Evolutionary conservation across 1,140 invertebrate species (phyloP).

Genomic region (Drosophila ironensis): DNA sequence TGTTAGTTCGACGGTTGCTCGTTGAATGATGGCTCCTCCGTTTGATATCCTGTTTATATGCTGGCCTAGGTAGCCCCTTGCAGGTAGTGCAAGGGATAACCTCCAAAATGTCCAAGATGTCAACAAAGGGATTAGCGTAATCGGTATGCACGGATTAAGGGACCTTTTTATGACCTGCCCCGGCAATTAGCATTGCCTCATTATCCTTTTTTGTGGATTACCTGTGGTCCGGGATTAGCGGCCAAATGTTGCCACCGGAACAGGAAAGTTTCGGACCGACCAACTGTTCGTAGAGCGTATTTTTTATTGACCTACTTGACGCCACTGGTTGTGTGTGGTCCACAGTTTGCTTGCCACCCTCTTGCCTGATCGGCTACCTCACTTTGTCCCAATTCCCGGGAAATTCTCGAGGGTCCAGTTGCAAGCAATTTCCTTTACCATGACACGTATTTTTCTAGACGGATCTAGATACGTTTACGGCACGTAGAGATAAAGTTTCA

Average conservation of each 20-base stretch:
- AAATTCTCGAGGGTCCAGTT: conserved; percentile 16
- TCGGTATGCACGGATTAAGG: conserved; percentile 4
- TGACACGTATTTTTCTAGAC: background rate
- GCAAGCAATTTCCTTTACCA: background rate
- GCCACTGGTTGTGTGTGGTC: conserved; percentile 42
- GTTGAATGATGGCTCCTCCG: conserved; percentile 35
- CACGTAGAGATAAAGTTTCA: background rate
- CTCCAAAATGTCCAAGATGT: conserved; percentile 8
- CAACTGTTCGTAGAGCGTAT: background rate
- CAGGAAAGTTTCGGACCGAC: conserved; percentile 39
- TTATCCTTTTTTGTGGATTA: conserved; percentile 32
- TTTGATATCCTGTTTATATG: conserved; percentile 64
- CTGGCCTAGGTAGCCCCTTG: background rate
- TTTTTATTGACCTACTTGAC: conserved; percentile 62
- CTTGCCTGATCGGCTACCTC: background rate
- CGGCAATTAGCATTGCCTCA: conserved; percentile 30
- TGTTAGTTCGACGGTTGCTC: conserved; percentile 44
- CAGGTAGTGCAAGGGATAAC: conserved; percentile 41
- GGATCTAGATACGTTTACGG: background rate
- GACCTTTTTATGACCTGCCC: conserved; percentile 41
- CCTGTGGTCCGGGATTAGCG: conserved; percentile 21
- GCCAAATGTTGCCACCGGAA: conserved; percentile 46
- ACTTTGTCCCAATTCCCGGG: conserved; percentile 37
- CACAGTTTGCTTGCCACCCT: background rate
- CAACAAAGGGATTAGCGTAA: conserved; percentile 62